A percentile compares a stretch with the other conserved stretches of the same genome.
These are phyloP conservation scores for Centropyge bicolor DNA, from an alignment of 2,797 vertebrate species.

Conservation along the genomic window DNA sequence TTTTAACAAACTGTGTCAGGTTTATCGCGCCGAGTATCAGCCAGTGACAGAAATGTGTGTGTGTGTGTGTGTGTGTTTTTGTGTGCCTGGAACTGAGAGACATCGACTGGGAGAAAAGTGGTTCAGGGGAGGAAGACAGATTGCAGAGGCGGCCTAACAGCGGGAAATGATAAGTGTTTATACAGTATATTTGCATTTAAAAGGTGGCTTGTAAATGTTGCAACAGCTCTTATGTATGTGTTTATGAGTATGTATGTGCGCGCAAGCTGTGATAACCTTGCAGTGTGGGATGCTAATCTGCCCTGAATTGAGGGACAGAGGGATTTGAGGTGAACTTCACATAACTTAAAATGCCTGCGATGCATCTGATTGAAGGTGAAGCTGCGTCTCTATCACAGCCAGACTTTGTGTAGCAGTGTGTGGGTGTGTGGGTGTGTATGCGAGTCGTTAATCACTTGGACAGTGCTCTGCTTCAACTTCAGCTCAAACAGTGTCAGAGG, in stretches of 20 bases:
- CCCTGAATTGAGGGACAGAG: neutral
- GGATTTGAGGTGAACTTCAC: constrained; percentile 57
- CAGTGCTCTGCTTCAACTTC: constrained; percentile 57
- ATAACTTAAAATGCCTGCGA: constrained; percentile 42
- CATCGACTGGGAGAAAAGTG: constrained; percentile 21
- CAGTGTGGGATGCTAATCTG: constrained; percentile 36
- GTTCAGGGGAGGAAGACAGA: constrained; percentile 31
- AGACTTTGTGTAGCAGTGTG: constrained; percentile 9
- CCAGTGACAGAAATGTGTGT: constrained; percentile 8
- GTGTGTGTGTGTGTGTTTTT: too few species aligned
- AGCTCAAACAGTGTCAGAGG: constrained; percentile 55
- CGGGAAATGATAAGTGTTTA: constrained; percentile 22
- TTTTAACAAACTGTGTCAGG: constrained; percentile 47
- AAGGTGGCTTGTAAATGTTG: constrained; percentile 25
- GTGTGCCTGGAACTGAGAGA: neutral
- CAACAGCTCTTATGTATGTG: neutral
- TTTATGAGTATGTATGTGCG: constrained; percentile 39
- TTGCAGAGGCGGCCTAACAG: constrained; percentile 13
- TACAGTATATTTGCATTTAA: constrained; percentile 53
- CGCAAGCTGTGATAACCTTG: constrained; percentile 38
- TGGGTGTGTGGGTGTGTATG: neutral
- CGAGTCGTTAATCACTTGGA: constrained; percentile 73
- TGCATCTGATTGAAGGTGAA: constrained; percentile 52
- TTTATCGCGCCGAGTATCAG: constrained; percentile 41
- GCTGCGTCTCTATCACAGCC: constrained; percentile 32